Base-by-base conservation (phyloP, 2,113 vertebrate genomes). In the Conger conger region DNA sequence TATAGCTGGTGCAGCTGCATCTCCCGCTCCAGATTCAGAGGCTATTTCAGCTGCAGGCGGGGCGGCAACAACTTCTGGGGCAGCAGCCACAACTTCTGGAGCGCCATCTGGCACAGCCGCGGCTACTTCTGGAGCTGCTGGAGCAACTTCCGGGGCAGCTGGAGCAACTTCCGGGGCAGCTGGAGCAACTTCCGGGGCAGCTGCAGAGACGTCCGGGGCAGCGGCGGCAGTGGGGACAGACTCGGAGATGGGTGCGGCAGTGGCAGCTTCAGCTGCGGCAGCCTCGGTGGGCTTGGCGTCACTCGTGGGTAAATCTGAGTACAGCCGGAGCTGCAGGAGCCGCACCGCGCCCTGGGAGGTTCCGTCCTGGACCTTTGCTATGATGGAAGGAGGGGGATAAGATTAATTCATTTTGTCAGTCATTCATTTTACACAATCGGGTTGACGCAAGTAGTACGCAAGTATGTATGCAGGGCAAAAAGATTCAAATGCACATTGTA, bases 341-440 rank as follows among this genome's bases (percentile, higher is more conserved):
- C 93, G 94, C 83, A 93, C 90, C 89, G 93, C 84, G 89, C 94
- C 92, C 81, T 94, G 93, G 91, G 93, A 94, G 0, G 94, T 94
- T 89, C 93, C 91, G 86, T 77, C 0, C 57, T 89, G 35, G 9
- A 80, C 80, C 86, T 93, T 94, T 86, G 92, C 94, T 94, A 86
- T 85, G 84, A 87, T 38, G 86, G 81, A 88, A 87, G 77, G 33
- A 82, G 63, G 89, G 82, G 86, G 81, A 93, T 54, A 78, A 89
- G 20, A 91, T 81, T 15, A 16, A 89, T 91, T 91, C 82, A 86
- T 88, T 76, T 82, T 76, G 35, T 60, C 53, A 50, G 60, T 82
- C 17, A 7, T 53, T 7, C 60, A 30, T 76, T 18, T 33, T 54
- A 18, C 57, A 84, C 6, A 23, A 38, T 54, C 77, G 82, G 42